Base-by-base conservation (phyloP, 2,888 invertebrate genomes). In the Syrphus vitripennis region DNA sequence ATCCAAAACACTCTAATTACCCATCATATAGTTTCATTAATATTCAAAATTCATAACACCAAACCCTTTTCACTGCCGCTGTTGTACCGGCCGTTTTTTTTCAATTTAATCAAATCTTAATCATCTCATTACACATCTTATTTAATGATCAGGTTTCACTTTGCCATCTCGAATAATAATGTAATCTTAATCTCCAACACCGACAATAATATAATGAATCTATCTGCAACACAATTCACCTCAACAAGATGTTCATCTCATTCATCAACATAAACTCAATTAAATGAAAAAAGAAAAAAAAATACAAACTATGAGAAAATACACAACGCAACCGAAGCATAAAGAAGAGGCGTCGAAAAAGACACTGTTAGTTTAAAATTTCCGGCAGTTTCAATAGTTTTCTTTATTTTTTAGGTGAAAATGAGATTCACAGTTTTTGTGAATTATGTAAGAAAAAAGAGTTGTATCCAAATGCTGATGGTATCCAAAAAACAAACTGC, bases 101-200 rank as follows among this genome's bases (percentile, higher is more conserved):
- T 6, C 12, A 70, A 63, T 48, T 57, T 70, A 70, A 81, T 76
- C 63, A 26, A 75, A 63, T 61, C 16, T 55, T 37, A 50, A 34
- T 61, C 53, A 48, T 45, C 67, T 55, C 72, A 76, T 77, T 77
- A 81, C 45, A 61, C 84, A 80, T 75, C 76, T 84, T 67, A 84
- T 84, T 84, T 76, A 67, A 72, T 53, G 53, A 81, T 81, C 84
- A 55, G 59, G 71, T 84, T 84, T 84, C 84, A 81, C 84, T 81
- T 84, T 69, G 34, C 65, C 53, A 71, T 65, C 71, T 40, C 55
- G 9, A 29, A 55, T 55, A 57, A 12, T 12, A 48, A 10, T 16
- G 16, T 31, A 57, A 70, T 67, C 69, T 57, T 55, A 24, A 76
- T 81, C 69, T 78, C 63, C 59, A 45, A 71, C 76, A 59, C 55